Evolutionary conservation across 2,797 vertebrate genomes (phyloP), one percentile per base, ranked within the genome.

Genomic region (Anguilla obscura): DNA sequence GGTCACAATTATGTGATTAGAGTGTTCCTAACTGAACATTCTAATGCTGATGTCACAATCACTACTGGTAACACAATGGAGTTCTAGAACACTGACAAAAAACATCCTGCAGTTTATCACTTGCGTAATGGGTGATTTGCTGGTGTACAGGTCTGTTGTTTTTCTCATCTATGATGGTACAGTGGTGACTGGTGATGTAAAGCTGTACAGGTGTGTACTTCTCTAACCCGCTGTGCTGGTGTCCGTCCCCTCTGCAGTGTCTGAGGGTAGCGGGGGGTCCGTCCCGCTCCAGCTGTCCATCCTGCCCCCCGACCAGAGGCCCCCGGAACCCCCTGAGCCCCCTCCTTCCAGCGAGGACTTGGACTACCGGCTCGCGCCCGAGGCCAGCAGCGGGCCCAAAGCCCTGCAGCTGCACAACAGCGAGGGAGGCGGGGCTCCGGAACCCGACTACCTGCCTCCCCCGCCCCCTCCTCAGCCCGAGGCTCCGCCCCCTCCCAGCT

Each of bases 241-340:
- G 8, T 36, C 8, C 30, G n/a, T 66, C n/a, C 24, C 21, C 21
- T 50, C 36, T 9, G 1, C 90, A 96, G 96, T 92, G 58, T 93
- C 92, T 16, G 95, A 96, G 9, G 96, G 96, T 66, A 92, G 95
- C 80, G 94, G 94, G 54, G 88, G 93, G 1, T 93, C 94, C n/a
- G 88, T 94, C 8, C 93, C 96, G 89, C 93, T 93, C 56, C 96
- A 97, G 16, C 94, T 93, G 54, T 96, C 97, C 83, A 99, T 99
- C 92, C 93, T 99, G 91, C 98, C 99, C n/a, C 99, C 98, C 8
- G 97, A 99, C 93, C 98, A 99, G 92, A 97, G 99, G 79, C 99
- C 99, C 10, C 99, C 98, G 0, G 98, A 99, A 89, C 99, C 99
- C 0, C 98, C 98, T 0, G 98, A 99, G 91, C 98, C 98, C 0